Base-by-base conservation (phyloP, 2,888 invertebrate species). In the Exephanes ischioxanthus region DNA sequence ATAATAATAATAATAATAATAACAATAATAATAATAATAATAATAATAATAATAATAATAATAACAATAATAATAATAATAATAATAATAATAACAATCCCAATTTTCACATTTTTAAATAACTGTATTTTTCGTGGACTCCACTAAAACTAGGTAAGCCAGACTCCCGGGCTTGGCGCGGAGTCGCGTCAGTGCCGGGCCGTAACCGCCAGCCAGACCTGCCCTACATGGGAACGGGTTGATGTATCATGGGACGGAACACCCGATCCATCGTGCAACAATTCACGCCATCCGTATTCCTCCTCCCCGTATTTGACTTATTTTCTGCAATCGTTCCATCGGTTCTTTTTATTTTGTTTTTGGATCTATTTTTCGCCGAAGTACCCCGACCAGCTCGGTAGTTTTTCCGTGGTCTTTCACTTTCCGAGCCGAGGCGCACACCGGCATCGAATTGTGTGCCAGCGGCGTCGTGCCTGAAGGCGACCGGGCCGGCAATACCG, bases 401-500 rank as follows among this genome's bases (percentile, higher is more conserved):
- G 58, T 61, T 58, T 73, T 33, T 22, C 41, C 45, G n/a, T 14
- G 22, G 58, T 55, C 53, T 78, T 67, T 71, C 67, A 41, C 66
- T 37, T 72, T 55, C 19, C 61, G 30, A 22, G 61, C 61, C 70
- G 67, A 79, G 70, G 68, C 67, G 68, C 41, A 22, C 55, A 11
- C 37, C 55, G 53, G 61, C 72, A 80, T 48, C 81, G 75, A 75
- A 78, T 79, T 45, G 71, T 82, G 68, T 85, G 68, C 78, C 73
- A 73, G 81, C 79, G 81, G 75, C 81, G 55, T 53, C 55, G 78
- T 55, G 70, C 58, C 78, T 37, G 79, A 80, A 80, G 83, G 82
- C 78, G 82, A 85, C 67, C 85, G 73, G 85, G 71, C 72, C 85
- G 53, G 78, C 79, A 67, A 82, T 80, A 67, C 81, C 71, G 67